Conservation (phyloP, 2,888 invertebrate genomes). For the Eremobia ochroleuca region DNA sequence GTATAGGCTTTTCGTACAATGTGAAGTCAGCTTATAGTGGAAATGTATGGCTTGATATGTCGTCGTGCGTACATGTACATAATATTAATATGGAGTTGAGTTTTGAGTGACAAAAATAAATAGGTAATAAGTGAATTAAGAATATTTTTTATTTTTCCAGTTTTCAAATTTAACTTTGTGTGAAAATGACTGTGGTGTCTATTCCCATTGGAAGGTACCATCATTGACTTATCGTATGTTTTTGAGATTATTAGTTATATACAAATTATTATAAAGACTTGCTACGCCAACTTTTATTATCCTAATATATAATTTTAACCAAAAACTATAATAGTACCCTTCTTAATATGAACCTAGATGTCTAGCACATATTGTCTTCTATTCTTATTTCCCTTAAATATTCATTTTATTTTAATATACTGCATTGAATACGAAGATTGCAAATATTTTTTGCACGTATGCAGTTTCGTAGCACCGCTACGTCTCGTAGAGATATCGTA, state of each 20-base stretch:
- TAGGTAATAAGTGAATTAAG: background rate
- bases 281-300: background rate
- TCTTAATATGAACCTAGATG: background rate
- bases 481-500: constrained; percentile 83
- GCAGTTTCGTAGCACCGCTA: constrained; percentile 88
- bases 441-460: constrained; percentile 79
- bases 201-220: background rate
- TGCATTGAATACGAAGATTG: constrained; percentile 48
- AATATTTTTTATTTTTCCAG: background rate
- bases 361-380: background rate
- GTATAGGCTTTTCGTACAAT: no score
- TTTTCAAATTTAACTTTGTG: background rate
- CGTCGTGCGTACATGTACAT: background rate
- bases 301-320: background rate
- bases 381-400: background rate
- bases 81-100: background rate
- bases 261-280: background rate
- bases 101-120: background rate
- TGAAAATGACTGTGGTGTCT: background rate
- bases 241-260: background rate
- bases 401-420: background rate
- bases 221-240: background rate
- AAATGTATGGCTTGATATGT: no score
- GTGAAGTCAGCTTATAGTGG: background rate
- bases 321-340: background rate